Evolutionary conservation across 53 echinoderm and acorn worm species (phyloP).

Genomic region (Mesocentrotus franciscanus): DNA sequence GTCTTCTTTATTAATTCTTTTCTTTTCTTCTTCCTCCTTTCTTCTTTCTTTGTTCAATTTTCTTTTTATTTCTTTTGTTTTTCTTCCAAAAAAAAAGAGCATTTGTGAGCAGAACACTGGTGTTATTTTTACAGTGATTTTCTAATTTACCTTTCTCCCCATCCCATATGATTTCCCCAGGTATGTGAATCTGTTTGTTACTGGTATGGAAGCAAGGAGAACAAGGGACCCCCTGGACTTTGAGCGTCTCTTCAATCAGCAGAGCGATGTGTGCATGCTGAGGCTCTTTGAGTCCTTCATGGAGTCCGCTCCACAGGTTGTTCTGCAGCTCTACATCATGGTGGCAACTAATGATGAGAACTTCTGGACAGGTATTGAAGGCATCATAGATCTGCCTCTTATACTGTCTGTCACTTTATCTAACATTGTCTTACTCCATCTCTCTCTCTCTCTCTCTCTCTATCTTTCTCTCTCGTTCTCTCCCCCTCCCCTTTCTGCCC

Average conservation of each 20-base stretch:
- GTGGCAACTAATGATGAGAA: conserved; percentile 92
- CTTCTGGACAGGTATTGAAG: conserved; percentile 83
- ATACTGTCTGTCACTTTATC: not conserved
- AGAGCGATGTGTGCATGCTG: conserved; percentile 95
- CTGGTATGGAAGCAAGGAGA: conserved; percentile 83
- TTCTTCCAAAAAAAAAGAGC: too few relatives aligned
- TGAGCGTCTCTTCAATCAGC: conserved; percentile 89
- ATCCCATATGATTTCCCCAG: conserved; percentile 38
- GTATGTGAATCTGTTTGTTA: conserved; percentile 83
- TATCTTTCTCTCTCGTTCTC: not conserved
- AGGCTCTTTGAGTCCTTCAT: conserved; percentile 96
- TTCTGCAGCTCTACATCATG: conserved; percentile 98
- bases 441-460: too few relatives aligned
- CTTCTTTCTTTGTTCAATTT: too few relatives aligned
- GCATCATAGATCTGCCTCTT: not conserved
- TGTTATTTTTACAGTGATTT: too few relatives aligned
- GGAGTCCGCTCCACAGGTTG: conserved; percentile 96
- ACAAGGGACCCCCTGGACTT: conserved; percentile 85
- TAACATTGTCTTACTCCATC: too few relatives aligned
- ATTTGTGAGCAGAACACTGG: not conserved
- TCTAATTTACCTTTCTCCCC: not conserved
- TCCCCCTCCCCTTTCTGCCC: not conserved
- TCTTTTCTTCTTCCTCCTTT: too few relatives aligned
- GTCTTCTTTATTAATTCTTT: too few relatives aligned
- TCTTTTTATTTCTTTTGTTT: too few relatives aligned